Base-by-base conservation (phyloP, 2,797 vertebrate species). In the Taeniopygia guttata region DNA sequence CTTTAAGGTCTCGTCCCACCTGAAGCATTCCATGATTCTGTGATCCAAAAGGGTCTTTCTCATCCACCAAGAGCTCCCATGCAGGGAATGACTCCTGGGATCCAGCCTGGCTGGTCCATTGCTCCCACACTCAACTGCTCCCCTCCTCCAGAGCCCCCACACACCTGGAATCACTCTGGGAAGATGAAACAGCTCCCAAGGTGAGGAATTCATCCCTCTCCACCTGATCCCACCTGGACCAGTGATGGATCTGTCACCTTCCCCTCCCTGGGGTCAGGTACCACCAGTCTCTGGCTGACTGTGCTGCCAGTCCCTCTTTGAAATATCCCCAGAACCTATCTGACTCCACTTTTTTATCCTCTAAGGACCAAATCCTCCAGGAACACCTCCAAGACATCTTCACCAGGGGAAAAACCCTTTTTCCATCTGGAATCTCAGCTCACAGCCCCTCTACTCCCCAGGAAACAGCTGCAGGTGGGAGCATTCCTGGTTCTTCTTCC, bases 61-160 rank as follows among this genome's bases (percentile, higher is more conserved):
- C 43, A 29, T 26, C 63, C 59, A n/a, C 49, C 51, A 16, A 13
- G 11, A 36, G 2, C 70, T 51, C 54, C 5, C 0, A 4, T 12
- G 69, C 74, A 9, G 36, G 66, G 42, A 77, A 73, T 10, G 13
- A 2, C 1, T 36, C 14, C 70, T 22, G 46, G 19, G 16, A 36
- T 22, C 43, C 34, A 2, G 18, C 62, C 74, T 36, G 85, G 43
- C 52, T 29, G 23, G 16, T 10, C 20, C 5, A 2, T 5, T 30
- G 8, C 45, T 3, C 16, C 49, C 49, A 48, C 7, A 7, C 42
- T 14, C 3, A 0, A 0, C 15, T 45, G 21, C 1, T 10, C 26
- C n/a, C 3, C 5, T 72, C 78, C 42, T 59, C 49, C 4, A 0
- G 21, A 59, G 69, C 64, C 66, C 75, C 27, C 45, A 12, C 17